Base-by-base conservation (phyloP, 1,140 invertebrate species). In the Ylistrum balloti region DNA sequence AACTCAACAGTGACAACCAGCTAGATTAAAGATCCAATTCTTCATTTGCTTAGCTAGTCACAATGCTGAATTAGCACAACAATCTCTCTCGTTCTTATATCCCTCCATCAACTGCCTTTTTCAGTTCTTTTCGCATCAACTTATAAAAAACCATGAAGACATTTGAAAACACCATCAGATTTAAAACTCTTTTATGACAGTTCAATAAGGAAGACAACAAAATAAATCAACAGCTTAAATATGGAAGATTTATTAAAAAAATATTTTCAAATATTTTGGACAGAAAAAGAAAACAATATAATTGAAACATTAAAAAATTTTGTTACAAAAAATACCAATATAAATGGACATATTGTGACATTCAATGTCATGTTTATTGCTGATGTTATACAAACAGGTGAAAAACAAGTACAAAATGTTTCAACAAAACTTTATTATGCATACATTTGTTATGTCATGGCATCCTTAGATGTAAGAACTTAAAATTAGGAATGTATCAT, bases 181-280 rank as follows among this genome's bases (percentile, higher is more conserved):
- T n/a, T n/a, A n/a, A n/a, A n/a, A n/a, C n/a, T n/a, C n/a, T n/a
- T n/a, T n/a, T n/a, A n/a, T n/a, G n/a, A n/a, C n/a, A n/a, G n/a
- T n/a, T n/a, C n/a, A n/a, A n/a, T n/a, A n/a, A n/a, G n/a, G n/a
- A n/a, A 38, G 13, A 38, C 35, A 48, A 48, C 20, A 48, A 48
- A 48, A 48, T 17, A 2, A 48, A 48, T 2, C 3, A 48, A 48
- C 45, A 48, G n/a, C n/a, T n/a, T 48, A 17, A 20, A 10, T 48
- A 48, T 48, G 45, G 45, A 48, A 48, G 45, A 48, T 48, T 48
- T 48, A 48, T 48, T 48, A 48, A 48, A 48, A 38, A 48, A 20
- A 48, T 48, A 48, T 48, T 48, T 48, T 48, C 15, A 2, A 13
- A 20, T 48, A 20, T 48, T 48, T 48, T 48, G 45, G 45, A 48